Evolutionary conservation across 1,140 invertebrate genomes (phyloP).

Genomic region (Lepidotrigona ventralis): DNA sequence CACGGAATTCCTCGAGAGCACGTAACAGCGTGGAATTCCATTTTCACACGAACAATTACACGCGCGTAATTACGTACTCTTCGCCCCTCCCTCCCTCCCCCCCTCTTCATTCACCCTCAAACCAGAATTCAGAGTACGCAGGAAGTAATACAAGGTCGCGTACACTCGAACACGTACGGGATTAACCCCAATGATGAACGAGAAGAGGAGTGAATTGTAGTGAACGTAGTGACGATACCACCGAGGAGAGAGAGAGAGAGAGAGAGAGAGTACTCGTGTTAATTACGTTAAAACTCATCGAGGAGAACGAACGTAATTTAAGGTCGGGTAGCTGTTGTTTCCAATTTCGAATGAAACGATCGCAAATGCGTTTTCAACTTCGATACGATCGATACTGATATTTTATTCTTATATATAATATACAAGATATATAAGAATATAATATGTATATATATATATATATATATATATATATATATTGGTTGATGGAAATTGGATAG

Average conservation of each 20-base stretch:
- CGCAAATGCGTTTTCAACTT: not conserved
- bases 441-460: too few species aligned
- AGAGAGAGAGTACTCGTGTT: conserved; percentile 32
- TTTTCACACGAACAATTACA: not conserved
- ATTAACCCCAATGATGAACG: conserved; percentile 54
- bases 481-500: too few species aligned
- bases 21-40: not conserved
- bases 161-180: conserved; percentile 63
- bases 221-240: conserved; percentile 31
- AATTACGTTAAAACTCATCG: conserved; percentile 35
- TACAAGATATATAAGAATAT: too few species aligned
- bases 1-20: not conserved
- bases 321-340: not conserved
- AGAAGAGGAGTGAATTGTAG: conserved; percentile 46
- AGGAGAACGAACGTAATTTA: conserved; percentile 30
- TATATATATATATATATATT: too few species aligned
- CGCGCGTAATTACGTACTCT: not conserved
- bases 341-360: not conserved
- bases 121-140: conserved; percentile 30
- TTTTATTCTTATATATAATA: not conserved
- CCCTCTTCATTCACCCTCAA: not conserved
- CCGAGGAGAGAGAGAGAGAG: not conserved
- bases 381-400: not conserved
- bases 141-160: conserved; percentile 64
- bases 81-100: conserved; percentile 2